Base-by-base conservation (phyloP, 2,888 invertebrate genomes). In the Yponomeuta plumbellus region DNA sequence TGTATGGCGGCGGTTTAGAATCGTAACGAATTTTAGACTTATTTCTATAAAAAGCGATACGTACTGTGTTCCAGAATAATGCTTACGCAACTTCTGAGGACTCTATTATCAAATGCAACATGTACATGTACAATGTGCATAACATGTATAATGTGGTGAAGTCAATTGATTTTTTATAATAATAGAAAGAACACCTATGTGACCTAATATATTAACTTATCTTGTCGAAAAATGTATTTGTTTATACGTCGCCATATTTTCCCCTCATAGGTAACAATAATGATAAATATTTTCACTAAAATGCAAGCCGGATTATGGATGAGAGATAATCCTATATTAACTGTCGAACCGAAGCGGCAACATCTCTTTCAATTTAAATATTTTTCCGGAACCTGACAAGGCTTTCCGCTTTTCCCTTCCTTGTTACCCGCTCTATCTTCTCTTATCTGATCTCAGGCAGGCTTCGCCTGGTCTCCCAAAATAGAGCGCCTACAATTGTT, bases 291-390 rank as follows among this genome's bases (percentile, higher is more conserved):
- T 52, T 52, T 52, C 44, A 17, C 44, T 52, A 17, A 52, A 52
- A 52, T 17, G 44, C 13, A 52, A 17, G 17, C 44, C 44, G 44
- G 17, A 17, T 52, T 52, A 17, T 52, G 17, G 44, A 17, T 52
- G 44, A 17, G 17, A 52, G 13, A 52, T 52, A 52, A 52, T 52
- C 44, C 44, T 52, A 17, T 52, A 52, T 52, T 52, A 52, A 52
- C 44, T 52, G 44, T 17, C 44, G 44, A 52, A 52, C 44, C 44
- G 44, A 52, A 4, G 44, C 17, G 13, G 17, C 17, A 52, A 13
- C 17, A 52, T 52, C 44, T 52, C 44, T 52, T 52, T 17, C 44
- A 52, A 52, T 52, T 52, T 52, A 52, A 52, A 52, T 52, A 52
- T 52, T 52, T 52, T 52, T 17, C 44, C 44, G 17, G 44, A 8